Evolutionary conservation across 2,113 vertebrate species (phyloP), one percentile per base, ranked within the genome.

Genomic region (Cinclus mexicanus): DNA sequence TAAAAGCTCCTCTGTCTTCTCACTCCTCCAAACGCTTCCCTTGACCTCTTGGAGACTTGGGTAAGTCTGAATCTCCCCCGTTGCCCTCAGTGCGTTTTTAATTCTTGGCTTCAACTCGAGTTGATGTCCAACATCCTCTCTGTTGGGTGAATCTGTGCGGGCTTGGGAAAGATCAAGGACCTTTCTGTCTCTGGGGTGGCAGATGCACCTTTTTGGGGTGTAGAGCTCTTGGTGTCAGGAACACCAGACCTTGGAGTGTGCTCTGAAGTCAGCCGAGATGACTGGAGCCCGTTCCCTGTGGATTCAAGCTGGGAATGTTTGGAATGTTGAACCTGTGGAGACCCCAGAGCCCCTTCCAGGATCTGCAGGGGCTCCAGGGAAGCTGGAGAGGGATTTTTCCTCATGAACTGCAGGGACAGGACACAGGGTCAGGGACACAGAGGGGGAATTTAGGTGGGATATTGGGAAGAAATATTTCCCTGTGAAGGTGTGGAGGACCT

Each of bases 11-110:
- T 50, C 72, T 3, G 31, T 26, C 76, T 57, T 56, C 7, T 10
- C 9, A 10, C 59, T 92, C 64, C 87, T 96, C 93, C 91, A 95
- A 81, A 91, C 89, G 4, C 68, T 89, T 91, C 77, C 37, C 47
- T 94, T 42, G 89, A 59, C 77, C 57, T 75, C 87, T 77, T 7
- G 1, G 18, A 49, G 77, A 80, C 89, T 94, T 24, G 26, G 96
- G 91, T 96, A 59, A 96, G 96, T 83, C 68, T 33, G 39, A 74
- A 26, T 35, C 42, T 55, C n/a, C 80, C 89, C 44, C 6, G 3
- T 6, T 31, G 31, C n/a, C 87, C 28, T 63, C 5, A 1, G 2
- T 8, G 28, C 55, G 1, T 2, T 67, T 57, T 39, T 23, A 14
- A 10, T 9, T 8, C 10, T 6, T 17, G 29, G 3, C 41, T 80